Base-by-base conservation (phyloP, 2,797 vertebrate species). In the Pseudomugil tenellus region DNA sequence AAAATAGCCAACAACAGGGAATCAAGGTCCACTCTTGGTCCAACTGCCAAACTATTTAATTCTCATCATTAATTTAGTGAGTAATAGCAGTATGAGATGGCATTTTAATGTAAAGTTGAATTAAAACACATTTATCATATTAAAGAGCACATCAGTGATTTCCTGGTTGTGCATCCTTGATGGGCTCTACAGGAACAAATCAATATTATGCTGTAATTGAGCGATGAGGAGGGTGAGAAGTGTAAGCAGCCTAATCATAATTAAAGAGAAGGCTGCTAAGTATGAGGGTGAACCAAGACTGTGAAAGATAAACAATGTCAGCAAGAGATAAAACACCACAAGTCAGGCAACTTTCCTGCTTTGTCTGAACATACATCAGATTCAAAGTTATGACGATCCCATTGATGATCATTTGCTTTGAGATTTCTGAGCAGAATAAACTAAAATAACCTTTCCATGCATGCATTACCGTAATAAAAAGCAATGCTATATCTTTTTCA, bases 101-200 rank as follows among this genome's bases (percentile, higher is more conserved):
- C 89, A 79, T 92, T 92, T 92, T 94, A 94, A 94, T 92, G 92
- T 87, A 93, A 92, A 59, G 74, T 77, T 35, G 89, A 84, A 95
- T 94, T 94, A 93, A 94, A 94, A 92, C 70, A 86, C 94, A 95
- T 95, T 94, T 90, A 94, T 95, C 93, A 94, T 91, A 94, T 95
- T 94, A 94, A 87, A 76, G 84, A 81, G 86, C 83, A 81, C 92
- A 93, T 92, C 91, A 92, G 92, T 90, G 91, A 93, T 93, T 93
- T 94, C 92, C 92, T 91, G 85, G 85, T 84, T 65, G 83, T 76
- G 91, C 92, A 93, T 93, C 93, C 88, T 87, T 94, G 94, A 95
- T 95, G 92, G 93, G 91, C 92, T 93, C 88, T 92, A 85, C 84
- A 80, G 92, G 92, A 94, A 90, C 89, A 91, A 92, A 95, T 95